Base-by-base conservation (phyloP, 2,888 invertebrate species). In the Drosophila nr. perissopoda region DNA sequence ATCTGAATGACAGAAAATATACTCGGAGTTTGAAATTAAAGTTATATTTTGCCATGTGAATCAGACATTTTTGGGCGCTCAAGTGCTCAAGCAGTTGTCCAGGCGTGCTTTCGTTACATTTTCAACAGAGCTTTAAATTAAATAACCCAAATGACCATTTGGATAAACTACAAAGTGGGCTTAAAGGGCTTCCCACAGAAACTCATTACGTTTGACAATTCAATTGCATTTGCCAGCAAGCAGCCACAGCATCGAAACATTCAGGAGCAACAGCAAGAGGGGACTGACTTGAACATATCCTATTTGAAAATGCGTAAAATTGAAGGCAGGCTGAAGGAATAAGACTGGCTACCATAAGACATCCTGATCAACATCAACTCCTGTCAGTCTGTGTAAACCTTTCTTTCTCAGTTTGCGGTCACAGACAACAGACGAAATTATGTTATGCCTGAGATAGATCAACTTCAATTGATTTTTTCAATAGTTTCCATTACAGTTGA, bases 131-230 rank as follows among this genome's bases (percentile, higher is more conserved):
- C 48, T 21, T n/a, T 21, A 38, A 64, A 72, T 49, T 48, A 45
- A 29, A 56, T 45, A 42, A 42, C 48, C 18, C 52, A 67, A 66
- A 67, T 42, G n/a, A 21, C 38, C 56, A 68, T 67, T 83, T 69
- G 18, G 21, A 40, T 48, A 31, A 48, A 40, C 54, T 61, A 70
- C 71, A 82, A 71, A 75, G 68, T 66, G 67, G 38, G 58, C 63
- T 71, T 69, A 69, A 65, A 70, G 73, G 70, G 54, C 62, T 57
- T 51, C 25, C 79, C 76, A 65, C 84, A 67, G 68, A 84, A 82
- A 78, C 72, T 89, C 84, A 89, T 87, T 87, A 76, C 66, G 63
- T 29, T 58, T 33, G 38, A 64, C 67, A 76, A 87, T 83, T 76
- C 60, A 57, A 84, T 86, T 76, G 65, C 70, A 78, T 57, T 64